Conservation (phyloP, 2,113 vertebrate species). For the Pangasianodon gigas region DNA sequence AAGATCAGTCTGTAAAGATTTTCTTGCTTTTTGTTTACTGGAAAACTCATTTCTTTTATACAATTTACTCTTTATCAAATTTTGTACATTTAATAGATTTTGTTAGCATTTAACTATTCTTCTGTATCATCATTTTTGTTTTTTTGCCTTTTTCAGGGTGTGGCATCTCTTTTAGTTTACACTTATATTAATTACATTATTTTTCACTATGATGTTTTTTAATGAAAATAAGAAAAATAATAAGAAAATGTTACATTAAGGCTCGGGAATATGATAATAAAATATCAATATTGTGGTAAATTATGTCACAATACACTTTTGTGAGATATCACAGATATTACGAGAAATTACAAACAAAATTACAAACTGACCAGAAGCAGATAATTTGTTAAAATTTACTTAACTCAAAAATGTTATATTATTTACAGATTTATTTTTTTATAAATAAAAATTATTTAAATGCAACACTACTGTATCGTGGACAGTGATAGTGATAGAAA, state of each 20-base stretch:
- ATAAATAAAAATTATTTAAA: too few relatives aligned
- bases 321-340: not conserved
- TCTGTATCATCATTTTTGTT: not conserved
- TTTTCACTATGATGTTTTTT: not conserved
- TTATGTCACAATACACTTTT: not conserved
- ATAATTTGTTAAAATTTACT: too few relatives aligned
- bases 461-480: too few relatives aligned
- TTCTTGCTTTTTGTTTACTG: not conserved
- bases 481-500: too few relatives aligned
- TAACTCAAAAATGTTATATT: too few relatives aligned
- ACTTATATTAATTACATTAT: not conserved
- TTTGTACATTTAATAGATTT: not conserved
- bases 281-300: not conserved
- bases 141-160: not conserved
- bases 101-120: not conserved
- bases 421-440: too few relatives aligned
- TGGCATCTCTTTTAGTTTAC: not conserved
- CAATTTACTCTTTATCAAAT: not conserved
- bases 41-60: not conserved
- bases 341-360: too few relatives aligned
- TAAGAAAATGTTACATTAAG: not conserved
- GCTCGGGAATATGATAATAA: not conserved
- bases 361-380: too few relatives aligned
- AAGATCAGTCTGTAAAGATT: not conserved
- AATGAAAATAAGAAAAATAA: not conserved